Conservation (phyloP, 2,888 invertebrate genomes). For the Cynaeus angustus region DNA sequence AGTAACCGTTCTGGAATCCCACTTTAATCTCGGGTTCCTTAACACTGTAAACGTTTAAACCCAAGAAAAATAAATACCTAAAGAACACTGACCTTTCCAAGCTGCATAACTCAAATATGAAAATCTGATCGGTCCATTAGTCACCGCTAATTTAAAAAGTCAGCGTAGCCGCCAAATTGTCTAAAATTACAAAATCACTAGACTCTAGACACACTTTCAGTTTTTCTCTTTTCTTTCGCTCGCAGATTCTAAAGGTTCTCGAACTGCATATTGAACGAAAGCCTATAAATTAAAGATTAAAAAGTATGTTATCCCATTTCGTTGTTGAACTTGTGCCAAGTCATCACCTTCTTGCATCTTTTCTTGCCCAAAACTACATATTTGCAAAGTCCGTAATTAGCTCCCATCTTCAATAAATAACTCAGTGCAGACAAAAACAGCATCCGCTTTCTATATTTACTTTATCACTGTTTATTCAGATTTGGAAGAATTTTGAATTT, state of each 20-base stretch:
- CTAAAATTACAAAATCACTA: constrained; percentile 2
- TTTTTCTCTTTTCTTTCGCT: neutral
- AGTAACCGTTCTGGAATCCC: neutral
- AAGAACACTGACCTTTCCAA: constrained; percentile 26
- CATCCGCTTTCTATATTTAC: constrained; percentile 39
- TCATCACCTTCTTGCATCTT: constrained; percentile 19
- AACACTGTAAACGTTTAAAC: constrained; percentile 1
- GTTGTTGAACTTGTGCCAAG: constrained; percentile 38
- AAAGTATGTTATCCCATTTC: constrained; percentile 36
- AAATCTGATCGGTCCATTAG: constrained; percentile 20
- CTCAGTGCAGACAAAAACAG: constrained; percentile 33
- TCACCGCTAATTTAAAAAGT: constrained; percentile 17
- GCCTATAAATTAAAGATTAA: constrained; percentile 34
- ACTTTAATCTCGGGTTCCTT: constrained; percentile 1
- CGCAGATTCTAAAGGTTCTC: neutral
- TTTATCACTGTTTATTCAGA: constrained; percentile 39
- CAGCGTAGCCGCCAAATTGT: constrained; percentile 7
- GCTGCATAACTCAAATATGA: constrained; percentile 1
- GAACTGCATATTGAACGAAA: constrained; percentile 13
- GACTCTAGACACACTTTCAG: too few species aligned
- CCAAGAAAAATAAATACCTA: constrained; percentile 14
- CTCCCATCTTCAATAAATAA: constrained; percentile 37
- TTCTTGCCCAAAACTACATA: constrained; percentile 27
- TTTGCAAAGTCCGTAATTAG: constrained; percentile 41
- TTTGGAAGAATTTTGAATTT: constrained; percentile 30